Percentiles rank a stretch among this genome's conserved stretches.
Evolutionary conservation across 2,888 invertebrate genomes (phyloP).

Genomic region (Erebia palarica): DNA sequence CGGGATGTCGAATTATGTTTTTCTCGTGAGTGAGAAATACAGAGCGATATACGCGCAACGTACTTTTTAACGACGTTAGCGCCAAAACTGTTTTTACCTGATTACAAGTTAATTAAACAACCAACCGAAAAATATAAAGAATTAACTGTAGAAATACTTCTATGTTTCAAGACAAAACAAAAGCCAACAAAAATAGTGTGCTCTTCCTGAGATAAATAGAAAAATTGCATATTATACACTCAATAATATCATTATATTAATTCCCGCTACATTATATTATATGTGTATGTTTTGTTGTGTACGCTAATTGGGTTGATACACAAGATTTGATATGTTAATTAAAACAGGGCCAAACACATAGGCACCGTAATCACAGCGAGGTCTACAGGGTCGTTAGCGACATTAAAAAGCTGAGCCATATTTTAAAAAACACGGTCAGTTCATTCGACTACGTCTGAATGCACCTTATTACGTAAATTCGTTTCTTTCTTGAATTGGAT

Average conservation of each 20-base stretch:
- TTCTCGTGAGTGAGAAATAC: no score
- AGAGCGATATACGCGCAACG: no score
- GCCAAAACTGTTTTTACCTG: no score
- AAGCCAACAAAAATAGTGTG: no score
- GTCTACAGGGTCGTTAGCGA: constrained; percentile 29
- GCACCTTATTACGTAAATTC: constrained; percentile 10
- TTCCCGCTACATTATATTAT: neutral
- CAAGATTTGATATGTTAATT: constrained; percentile 26
- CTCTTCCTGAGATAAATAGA: no score
- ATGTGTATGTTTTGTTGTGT: neutral
- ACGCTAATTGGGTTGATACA: constrained; percentile 19
- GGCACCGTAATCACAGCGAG: constrained; percentile 31
- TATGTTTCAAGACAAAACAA: no score
- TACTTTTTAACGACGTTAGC: no score
- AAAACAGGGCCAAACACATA: constrained; percentile 22
- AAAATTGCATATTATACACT: no score
- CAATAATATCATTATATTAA: neutral
- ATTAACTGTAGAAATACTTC: no score
- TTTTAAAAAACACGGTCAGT: constrained; percentile 26
- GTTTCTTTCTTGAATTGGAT: constrained; percentile 10
- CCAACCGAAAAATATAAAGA: no score
- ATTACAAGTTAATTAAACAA: no score
- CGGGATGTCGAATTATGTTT: no score
- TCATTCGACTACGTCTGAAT: constrained; percentile 22
- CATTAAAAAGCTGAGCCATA: constrained; percentile 26